These are phyloP conservation scores for Serinus canaria DNA, from an alignment of 2,113 vertebrate species.

Conservation along the genomic window DNA sequence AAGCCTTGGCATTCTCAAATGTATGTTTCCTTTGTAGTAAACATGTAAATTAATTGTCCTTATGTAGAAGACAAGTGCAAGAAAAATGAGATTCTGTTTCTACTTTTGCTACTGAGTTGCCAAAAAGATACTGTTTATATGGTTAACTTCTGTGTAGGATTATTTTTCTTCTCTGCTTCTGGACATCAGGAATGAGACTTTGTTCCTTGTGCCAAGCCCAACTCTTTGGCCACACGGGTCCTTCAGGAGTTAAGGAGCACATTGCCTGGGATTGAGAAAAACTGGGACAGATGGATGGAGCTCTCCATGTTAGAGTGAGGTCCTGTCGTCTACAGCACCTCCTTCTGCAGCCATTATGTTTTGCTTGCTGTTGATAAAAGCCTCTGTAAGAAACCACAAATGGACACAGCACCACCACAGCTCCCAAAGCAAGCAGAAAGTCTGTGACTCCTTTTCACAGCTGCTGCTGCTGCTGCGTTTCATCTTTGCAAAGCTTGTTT, in stretches of 20 bases:
- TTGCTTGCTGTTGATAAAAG: background rate
- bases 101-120: background rate
- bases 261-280: background rate
- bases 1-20: background rate
- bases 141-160: background rate
- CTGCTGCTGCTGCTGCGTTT: background rate
- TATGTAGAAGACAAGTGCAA: background rate
- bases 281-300: background rate
- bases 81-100: background rate
- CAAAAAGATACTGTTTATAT: background rate
- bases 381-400: background rate
- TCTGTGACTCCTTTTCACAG: fast-evolving
- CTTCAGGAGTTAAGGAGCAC: background rate
- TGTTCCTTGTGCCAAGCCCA: background rate
- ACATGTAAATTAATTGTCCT: background rate
- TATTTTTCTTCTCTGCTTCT: background rate
- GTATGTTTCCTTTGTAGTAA: background rate
- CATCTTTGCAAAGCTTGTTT: background rate
- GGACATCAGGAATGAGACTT: background rate
- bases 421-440: background rate
- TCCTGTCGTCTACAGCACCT: background rate
- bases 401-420: background rate
- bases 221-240: background rate
- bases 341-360: background rate
- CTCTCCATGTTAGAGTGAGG: background rate